These are phyloP conservation scores for Leptopilina clavipes DNA, from an alignment of 1,140 invertebrate genomes.

Conservation along the genomic window DNA sequence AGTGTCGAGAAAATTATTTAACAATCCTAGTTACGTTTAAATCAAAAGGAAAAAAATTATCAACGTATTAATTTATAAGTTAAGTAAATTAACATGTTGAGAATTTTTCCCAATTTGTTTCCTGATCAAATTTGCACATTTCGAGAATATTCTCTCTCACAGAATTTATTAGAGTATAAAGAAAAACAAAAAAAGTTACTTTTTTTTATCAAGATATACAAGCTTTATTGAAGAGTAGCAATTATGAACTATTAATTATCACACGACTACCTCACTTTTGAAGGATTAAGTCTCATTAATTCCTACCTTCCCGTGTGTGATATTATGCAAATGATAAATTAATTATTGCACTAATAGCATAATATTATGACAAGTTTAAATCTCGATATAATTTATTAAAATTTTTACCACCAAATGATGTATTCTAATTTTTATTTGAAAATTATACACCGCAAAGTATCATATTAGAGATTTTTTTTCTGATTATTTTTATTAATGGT, in stretches of 20 bases:
- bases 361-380: slow-evolving; percentile 14
- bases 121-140: background rate
- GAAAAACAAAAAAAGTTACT: background rate
- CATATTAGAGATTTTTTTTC: too few relatives aligned
- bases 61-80: too few relatives aligned
- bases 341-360: background rate
- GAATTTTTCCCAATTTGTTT: too few relatives aligned
- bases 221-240: slow-evolving; percentile 2
- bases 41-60: too few relatives aligned
- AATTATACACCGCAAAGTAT: background rate
- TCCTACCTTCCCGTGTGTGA: background rate
- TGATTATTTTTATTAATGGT: too few relatives aligned
- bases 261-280: background rate
- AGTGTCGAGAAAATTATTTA: too few relatives aligned
- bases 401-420: background rate
- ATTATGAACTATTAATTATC: slow-evolving; percentile 19
- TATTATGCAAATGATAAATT: slow-evolving; percentile 8
- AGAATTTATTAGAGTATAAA: background rate
- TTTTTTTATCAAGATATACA: background rate
- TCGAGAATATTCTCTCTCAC: background rate
- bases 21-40: too few relatives aligned
- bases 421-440: background rate
- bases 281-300: background rate
- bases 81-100: too few relatives aligned
- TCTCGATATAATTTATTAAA: slow-evolving; percentile 3